Evolutionary conservation across 2,888 invertebrate genomes (phyloP), one percentile per base, ranked within the genome.

Genomic region (Campoletis raptor): DNA sequence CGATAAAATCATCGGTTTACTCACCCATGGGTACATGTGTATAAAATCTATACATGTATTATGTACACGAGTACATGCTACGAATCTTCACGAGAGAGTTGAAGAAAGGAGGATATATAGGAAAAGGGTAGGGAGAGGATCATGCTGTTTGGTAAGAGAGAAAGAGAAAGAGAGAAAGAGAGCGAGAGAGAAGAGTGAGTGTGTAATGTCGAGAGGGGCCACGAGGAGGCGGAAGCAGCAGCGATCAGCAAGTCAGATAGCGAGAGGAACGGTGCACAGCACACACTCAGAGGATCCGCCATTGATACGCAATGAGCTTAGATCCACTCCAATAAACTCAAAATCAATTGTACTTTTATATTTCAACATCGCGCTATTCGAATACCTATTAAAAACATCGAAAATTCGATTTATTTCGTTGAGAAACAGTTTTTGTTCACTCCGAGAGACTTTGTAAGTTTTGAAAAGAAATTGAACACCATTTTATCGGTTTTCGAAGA

Each of bases 261-360:
- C 87, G 89, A 78, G 77, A 85, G 83, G 83, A 87, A 83, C 77
- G 69, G 81, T 84, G 86, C 76, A 80, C 78, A 78, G 85, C 85
- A 86, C 85, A 86, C 83, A 86, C 67, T 72, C 76, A 85, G 88
- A 88, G 89, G 90, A 90, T 91, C 92, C 91, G 93, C 93, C 93
- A 93, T 93, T 93, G 93, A 93, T 93, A 93, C 93, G 93, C 89
- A 88, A 81, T 84, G 85, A 85, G 86, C 85, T 86, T 85, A 85
- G 77, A 85, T 83, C 72, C 80, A 64, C 82, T 79, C 70, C n/a
- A n/a, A 78, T 67, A 78, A 67, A 70, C 45, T 66, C 66, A 9
- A 70, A 70, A 84, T 74, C 36, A 24, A 69, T 36, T 57, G 52
- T 45, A 69, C 21, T 36, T 12, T 18, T 1, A 77, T 30, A 12